These are phyloP conservation scores for Bubo blakistoni DNA, from an alignment of 2,113 vertebrate genomes.

Conservation along the genomic window DNA sequence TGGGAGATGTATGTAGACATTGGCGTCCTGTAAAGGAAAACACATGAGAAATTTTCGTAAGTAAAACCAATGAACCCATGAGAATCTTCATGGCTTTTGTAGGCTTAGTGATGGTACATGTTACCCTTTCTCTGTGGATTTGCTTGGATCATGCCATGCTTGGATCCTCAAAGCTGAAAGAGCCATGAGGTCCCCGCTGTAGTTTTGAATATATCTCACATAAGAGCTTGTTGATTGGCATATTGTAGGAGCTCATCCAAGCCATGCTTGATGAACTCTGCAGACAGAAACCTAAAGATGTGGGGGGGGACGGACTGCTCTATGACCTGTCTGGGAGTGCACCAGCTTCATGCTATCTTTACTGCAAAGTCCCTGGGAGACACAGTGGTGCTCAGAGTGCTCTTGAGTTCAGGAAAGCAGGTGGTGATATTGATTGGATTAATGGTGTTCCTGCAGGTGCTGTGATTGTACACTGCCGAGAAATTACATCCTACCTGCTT, in stretches of 20 bases:
- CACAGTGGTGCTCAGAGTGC: rapidly evolving
- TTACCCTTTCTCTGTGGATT: neutral
- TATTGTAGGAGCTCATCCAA: neutral
- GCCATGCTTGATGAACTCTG: neutral
- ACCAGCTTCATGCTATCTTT: neutral
- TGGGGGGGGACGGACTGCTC: neutral
- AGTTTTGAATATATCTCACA: neutral
- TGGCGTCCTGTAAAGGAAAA: neutral
- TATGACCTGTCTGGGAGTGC: neutral
- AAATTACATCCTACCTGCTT: neutral
- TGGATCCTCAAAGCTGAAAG: neutral
- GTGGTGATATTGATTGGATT: neutral
- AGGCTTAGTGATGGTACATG: neutral
- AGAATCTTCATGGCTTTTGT: neutral
- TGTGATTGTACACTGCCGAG: neutral
- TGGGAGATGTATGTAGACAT: neutral
- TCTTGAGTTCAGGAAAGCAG: neutral
- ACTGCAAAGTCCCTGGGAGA: neutral
- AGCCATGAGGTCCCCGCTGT: neutral
- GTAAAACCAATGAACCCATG: neutral
- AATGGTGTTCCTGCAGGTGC: neutral
- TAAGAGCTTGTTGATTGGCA: neutral
- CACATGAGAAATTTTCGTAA: neutral
- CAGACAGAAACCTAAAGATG: neutral
- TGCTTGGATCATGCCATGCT: neutral